Evolutionary conservation across 2,888 invertebrate genomes (phyloP), one percentile per base, ranked within the genome.

Genomic region (Onthophagus sagittarius): DNA sequence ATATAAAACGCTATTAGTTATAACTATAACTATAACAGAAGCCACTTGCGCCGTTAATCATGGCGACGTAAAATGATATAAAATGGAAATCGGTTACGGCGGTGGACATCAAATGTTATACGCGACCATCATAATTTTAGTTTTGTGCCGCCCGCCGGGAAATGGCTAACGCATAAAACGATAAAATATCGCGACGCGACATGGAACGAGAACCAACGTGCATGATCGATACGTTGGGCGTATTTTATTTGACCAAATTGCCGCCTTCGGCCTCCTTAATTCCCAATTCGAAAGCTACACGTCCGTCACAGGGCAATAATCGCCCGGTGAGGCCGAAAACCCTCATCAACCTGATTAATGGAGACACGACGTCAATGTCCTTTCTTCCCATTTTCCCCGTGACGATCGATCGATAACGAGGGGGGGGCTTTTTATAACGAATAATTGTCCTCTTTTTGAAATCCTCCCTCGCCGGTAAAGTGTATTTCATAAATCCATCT

Each of bases 281-380:
- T 53, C 39, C 39, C 39, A 53, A 53, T 23, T 53, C 39, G 39
- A 53, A 53, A 53, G 11, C 39, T 53, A 53, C 39, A 53, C 39
- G 39, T 53, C 39, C 39, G 39, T 53, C 39, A 23, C 23, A 23
- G 39, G 39, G 39, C 39, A 53, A 53, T 53, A 53, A 53, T 53
- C 39, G 39, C 39, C 39, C 39, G 39, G 39, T 11, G 11, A 53
- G 39, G 39, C 39, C 39, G 39, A 67, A 67, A 67, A 67, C 67
- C 67, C 67, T 67, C 32, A 67, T 67, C 67, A 67, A 67, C n/a
- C 67, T 67, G 67, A 67, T 67, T 67, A 67, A 67, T 67, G 67
- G 67, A n/a, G 13, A 67, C 67, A 67, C 15, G 13, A 32, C 15
- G n/a, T 32, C 67, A 67, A 67, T 31, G 23, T 67, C 32, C 67